These are phyloP conservation scores for Chloropsis cyanopogon DNA, from an alignment of 2,113 vertebrate species.

Conservation along the genomic window DNA sequence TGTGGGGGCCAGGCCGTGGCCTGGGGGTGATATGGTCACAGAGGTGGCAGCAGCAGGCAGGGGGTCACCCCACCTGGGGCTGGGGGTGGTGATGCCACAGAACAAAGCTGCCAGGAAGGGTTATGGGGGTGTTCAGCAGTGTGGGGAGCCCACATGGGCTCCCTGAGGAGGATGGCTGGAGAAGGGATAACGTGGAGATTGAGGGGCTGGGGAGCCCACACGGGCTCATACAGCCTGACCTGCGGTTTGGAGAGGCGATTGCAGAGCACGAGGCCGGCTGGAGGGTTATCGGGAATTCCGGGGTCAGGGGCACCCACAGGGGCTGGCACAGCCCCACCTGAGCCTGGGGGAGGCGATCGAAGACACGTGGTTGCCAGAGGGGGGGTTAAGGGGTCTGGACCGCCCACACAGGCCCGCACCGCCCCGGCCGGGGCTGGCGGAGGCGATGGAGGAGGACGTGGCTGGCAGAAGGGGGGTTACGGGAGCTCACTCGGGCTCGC, in stretches of 20 bases:
- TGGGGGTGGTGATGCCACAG: background rate
- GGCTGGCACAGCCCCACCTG: background rate
- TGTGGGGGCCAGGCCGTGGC: too few relatives aligned
- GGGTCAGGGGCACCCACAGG: background rate
- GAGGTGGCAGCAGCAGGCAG: rapidly evolving
- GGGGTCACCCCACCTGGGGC: too few relatives aligned
- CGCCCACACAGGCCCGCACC: background rate
- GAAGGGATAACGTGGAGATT: rapidly evolving
- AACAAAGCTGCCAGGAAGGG: background rate
- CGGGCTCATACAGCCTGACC: background rate
- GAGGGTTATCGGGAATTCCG: background rate
- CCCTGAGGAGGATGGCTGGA: background rate
- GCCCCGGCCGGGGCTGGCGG: background rate
- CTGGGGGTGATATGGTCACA: background rate
- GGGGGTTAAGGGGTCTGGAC: background rate
- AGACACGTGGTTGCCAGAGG: background rate
- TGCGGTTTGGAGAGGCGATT: background rate
- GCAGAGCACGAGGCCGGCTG: background rate
- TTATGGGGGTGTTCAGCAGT: background rate
- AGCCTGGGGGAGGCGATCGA: background rate
- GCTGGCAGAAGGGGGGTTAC: background rate
- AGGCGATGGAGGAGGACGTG: background rate
- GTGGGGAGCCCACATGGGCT: background rate
- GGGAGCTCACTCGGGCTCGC: background rate
- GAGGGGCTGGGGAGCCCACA: background rate